A percentile compares a stretch with the other conserved stretches of the same genome.
Conservation (phyloP, 1,140 invertebrate genomes). For the Cardiocondyla obscurior region DNA sequence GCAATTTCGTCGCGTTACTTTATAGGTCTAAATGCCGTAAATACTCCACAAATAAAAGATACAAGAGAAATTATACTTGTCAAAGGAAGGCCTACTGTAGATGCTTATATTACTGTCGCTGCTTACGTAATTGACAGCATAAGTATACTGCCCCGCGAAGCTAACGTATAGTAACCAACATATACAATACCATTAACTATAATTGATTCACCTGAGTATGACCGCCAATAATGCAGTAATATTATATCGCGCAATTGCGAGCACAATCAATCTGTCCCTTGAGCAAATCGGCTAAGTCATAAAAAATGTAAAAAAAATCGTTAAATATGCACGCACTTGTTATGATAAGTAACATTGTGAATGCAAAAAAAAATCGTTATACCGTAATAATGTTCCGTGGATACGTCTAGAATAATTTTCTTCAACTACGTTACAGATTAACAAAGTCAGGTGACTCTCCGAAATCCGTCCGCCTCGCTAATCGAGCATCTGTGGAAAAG, state of each 20-base stretch:
- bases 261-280: slow-evolving; percentile 12
- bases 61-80: background rate
- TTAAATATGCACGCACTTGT: background rate
- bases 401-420: background rate
- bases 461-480: background rate
- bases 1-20: background rate
- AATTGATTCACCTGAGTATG: slow-evolving; percentile 16
- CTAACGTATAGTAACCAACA: background rate
- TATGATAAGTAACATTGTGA: background rate
- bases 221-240: background rate
- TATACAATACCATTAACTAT: background rate
- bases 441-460: background rate
- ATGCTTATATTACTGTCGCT: background rate
- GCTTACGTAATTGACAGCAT: slow-evolving; percentile 31
- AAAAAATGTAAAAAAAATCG: slow-evolving; percentile 32
- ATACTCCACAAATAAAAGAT: background rate
- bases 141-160: background rate
- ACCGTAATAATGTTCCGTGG: background rate
- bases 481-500: slow-evolving; percentile 59
- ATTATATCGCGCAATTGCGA: background rate
- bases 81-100: background rate
- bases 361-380: background rate
- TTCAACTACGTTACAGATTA: background rate
- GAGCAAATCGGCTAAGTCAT: background rate
- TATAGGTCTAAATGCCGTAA: background rate